Percentiles rank a stretch among this genome's conserved stretches.
phyloP scores from a whole-genome alignment of 2,888 invertebrate genomes.

The Metacarcinus magister region DNA sequence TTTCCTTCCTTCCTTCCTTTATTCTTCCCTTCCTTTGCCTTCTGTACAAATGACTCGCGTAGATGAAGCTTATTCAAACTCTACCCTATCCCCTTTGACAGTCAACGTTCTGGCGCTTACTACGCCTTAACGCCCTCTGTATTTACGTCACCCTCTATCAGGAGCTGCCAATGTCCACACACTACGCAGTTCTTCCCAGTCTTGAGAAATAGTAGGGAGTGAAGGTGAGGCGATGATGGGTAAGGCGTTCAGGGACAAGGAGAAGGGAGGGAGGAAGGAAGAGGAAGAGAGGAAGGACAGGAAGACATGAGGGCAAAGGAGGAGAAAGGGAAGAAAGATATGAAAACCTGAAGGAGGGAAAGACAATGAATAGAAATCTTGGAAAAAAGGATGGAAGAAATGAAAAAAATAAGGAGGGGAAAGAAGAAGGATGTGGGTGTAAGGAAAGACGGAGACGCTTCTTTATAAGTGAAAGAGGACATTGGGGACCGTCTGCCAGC shows the following conservation, averaged over 20 bases:
- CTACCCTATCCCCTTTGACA: background rate
- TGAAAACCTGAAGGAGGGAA: background rate
- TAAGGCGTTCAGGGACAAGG: background rate
- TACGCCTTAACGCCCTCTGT: conserved; percentile 1
- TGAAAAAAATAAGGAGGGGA: background rate
- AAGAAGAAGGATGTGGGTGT: background rate
- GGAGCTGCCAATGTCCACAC: background rate
- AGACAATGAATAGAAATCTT: background rate
- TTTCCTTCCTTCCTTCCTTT: background rate
- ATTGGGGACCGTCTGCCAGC: background rate
- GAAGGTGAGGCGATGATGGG: background rate
- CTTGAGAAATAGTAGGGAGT: background rate
- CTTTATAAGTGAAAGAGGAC: no score
- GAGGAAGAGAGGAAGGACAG: background rate
- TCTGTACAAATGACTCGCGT: background rate
- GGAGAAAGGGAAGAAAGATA: background rate
- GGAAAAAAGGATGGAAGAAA: background rate
- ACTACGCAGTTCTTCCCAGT: conserved; percentile 2
- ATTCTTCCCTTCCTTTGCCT: background rate
- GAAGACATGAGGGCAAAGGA: no score
- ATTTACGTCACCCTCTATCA: background rate
- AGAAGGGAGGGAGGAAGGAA: background rate
- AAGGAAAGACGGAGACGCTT: no score
- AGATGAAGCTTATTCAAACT: no score
- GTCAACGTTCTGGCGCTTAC: background rate